Conservation (phyloP, 1,140 invertebrate species). For the Drosophila micromelanica region DNA sequence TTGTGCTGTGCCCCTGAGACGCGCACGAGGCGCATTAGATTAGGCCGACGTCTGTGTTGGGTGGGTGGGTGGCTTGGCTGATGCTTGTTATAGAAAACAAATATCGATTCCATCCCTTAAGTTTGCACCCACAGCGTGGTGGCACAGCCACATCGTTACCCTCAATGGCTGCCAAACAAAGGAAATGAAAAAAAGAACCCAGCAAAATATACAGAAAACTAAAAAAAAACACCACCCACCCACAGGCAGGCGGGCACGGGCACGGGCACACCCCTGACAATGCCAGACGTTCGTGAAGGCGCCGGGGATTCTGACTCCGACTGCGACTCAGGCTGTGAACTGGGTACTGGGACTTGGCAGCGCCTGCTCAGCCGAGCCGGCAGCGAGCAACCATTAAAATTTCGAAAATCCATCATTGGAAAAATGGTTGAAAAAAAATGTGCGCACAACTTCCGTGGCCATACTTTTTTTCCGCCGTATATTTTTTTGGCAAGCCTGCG, state of each 20-base stretch:
- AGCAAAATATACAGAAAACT: slow-evolving; percentile 35
- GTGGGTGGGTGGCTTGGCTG: slow-evolving; percentile 23
- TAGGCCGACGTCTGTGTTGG: slow-evolving; percentile 54
- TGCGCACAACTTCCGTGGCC: slow-evolving; percentile 68
- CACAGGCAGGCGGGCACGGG: slow-evolving; percentile 40
- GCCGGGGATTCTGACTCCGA: slow-evolving; percentile 49
- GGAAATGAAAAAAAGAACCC: slow-evolving; percentile 61
- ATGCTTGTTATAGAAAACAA: slow-evolving; percentile 78
- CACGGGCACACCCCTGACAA: slow-evolving; percentile 58
- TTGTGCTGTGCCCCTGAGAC: slow-evolving; percentile 61
- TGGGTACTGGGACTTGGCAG: slow-evolving; percentile 17
- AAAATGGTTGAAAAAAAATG: slow-evolving; percentile 78
- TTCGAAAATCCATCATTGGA: slow-evolving; percentile 84
- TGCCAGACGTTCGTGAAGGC: slow-evolving; percentile 55
- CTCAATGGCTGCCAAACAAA: slow-evolving; percentile 81
- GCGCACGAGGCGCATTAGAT: slow-evolving; percentile 67
- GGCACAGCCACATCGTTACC: slow-evolving; percentile 52
- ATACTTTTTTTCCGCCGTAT: slow-evolving; percentile 58
- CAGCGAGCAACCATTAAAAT: slow-evolving; percentile 82
- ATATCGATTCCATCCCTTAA: slow-evolving; percentile 84
- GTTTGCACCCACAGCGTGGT: slow-evolving; percentile 60
- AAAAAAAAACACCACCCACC: slow-evolving; percentile 69
- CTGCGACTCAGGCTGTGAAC: slow-evolving; percentile 22
- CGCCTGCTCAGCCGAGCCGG: slow-evolving; percentile 73
- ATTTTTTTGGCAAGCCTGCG: slow-evolving; percentile 42